Percentiles rank a stretch among this genome's conserved stretches.
These are phyloP conservation scores for Limanda limanda DNA, from an alignment of 2,113 vertebrate species.

Conservation along the genomic window DNA sequence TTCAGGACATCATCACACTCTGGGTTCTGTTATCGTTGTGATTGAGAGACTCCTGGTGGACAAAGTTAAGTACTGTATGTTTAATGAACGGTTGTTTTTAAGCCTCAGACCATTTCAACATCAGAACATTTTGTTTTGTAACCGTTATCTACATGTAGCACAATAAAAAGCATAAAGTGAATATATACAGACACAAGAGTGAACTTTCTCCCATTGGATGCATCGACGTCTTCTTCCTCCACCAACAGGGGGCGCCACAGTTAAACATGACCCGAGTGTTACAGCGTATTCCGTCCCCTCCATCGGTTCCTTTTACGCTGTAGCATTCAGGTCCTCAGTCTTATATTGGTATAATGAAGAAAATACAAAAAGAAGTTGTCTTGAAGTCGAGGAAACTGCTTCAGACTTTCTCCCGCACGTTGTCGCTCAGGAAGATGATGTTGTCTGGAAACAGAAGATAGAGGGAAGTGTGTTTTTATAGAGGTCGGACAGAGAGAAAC, in stretches of 20 bases:
- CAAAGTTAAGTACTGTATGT: neutral
- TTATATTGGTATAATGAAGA: constrained; percentile 7
- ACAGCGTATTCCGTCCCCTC: neutral
- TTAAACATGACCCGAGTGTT: constrained; percentile 11
- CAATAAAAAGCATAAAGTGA: constrained; percentile 1
- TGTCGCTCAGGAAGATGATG: constrained; percentile 94
- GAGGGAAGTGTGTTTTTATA: neutral
- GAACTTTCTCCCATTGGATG: neutral
- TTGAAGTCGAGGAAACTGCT: neutral
- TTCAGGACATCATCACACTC: neutral
- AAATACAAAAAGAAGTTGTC: constrained; percentile 34
- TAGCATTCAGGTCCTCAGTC: constrained; percentile 3
- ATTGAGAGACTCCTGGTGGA: neutral
- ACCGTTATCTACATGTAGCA: neutral
- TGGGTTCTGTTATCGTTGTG: too few species aligned
- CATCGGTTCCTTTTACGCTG: neutral
- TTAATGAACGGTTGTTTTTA: too few species aligned
- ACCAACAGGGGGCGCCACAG: constrained; percentile 20
- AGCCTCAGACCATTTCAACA: too few species aligned
- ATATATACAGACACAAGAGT: neutral
- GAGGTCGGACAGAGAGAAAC: neutral
- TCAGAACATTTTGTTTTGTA: neutral
- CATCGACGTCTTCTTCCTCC: neutral
- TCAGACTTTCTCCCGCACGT: constrained; percentile 84
- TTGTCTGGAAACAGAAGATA: constrained; percentile 85